Base-by-base conservation (phyloP, 2,888 invertebrate genomes). In the Microctonus aethiopoides region DNA sequence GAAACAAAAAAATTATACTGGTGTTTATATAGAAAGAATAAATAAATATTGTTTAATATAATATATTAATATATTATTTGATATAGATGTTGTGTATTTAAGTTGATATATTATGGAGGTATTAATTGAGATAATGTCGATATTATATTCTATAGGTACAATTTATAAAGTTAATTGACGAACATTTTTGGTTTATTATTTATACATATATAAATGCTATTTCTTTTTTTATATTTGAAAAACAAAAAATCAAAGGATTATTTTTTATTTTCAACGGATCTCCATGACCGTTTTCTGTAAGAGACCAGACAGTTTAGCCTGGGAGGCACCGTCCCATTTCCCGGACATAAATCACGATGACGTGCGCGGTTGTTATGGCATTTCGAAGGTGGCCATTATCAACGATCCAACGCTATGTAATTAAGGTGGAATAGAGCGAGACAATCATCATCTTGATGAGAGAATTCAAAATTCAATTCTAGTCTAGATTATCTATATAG, bases 311-410 rank as follows among this genome's bases (percentile, higher is more conserved):
- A 79, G 78, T 79, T 78, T 78, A 80, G 81, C 82, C 84, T 82
- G 77, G 76, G 70, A 81, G 83, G 82, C 81, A 83, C 77, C 70
- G 82, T 80, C 80, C 83, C 78, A 83, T 85, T 86, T 85, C 83
- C 83, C 84, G 83, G 78, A 76, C 84, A 85, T 86, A 84, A 85
- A 85, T 86, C 85, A 85, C 75, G 71, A 75, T 80, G 84, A 83
- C 83, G 81, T 79, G 76, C 75, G 72, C 73, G 75, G 76, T 80
- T 76, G 79, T 78, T 81, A 83, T 78, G 80, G 76, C 77, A 77
- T 82, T 79, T 83, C 79, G 77, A 83, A 81, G 81, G 80, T 81
- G 80, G 81, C 79, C 78, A 84, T 85, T 85, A 85, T 83, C 82
- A 82, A 79, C 80, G 77, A 76, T 76, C 70, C 74, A 75, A 77